These are phyloP conservation scores for Hirtodrosophila cameraria DNA, from an alignment of 2,888 invertebrate genomes.

Conservation along the genomic window DNA sequence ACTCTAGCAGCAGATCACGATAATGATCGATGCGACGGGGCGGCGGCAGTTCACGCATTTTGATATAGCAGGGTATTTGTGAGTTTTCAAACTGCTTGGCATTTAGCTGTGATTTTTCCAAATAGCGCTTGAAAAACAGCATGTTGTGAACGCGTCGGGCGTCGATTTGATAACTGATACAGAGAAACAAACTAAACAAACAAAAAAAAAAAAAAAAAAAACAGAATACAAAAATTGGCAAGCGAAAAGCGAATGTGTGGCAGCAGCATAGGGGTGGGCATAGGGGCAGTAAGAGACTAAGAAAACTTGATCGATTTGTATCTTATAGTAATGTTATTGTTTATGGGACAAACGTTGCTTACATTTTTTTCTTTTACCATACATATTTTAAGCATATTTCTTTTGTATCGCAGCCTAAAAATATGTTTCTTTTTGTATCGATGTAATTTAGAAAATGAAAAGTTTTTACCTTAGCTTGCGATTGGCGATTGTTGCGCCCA, in stretches of 20 bases:
- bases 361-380: conserved; percentile 59
- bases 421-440: conserved; percentile 47
- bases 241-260: conserved; percentile 10
- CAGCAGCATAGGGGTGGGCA: no score
- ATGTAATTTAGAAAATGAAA: conserved; percentile 79
- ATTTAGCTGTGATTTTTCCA: conserved; percentile 75
- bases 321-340: not conserved
- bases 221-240: conserved; percentile 41
- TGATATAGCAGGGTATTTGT: conserved; percentile 75
- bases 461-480: conserved; percentile 84
- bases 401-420: conserved; percentile 38
- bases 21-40: conserved; percentile 62
- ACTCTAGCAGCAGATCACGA: conserved; percentile 68
- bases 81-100: conserved; percentile 75
- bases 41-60: conserved; percentile 75
- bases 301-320: conserved; percentile 35
- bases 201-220: not conserved
- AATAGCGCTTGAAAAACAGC: conserved; percentile 80
- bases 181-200: conserved; percentile 1
- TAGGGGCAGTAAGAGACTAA: conserved; percentile 2
- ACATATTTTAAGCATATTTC: conserved; percentile 7
- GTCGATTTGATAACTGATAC: conserved; percentile 43
- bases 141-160: conserved; percentile 46
- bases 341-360: conserved; percentile 21
- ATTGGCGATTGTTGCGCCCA: conserved; percentile 82